phyloP scores from a whole-genome alignment of 2,888 invertebrate species.

The Acrobasis suavella region DNA sequence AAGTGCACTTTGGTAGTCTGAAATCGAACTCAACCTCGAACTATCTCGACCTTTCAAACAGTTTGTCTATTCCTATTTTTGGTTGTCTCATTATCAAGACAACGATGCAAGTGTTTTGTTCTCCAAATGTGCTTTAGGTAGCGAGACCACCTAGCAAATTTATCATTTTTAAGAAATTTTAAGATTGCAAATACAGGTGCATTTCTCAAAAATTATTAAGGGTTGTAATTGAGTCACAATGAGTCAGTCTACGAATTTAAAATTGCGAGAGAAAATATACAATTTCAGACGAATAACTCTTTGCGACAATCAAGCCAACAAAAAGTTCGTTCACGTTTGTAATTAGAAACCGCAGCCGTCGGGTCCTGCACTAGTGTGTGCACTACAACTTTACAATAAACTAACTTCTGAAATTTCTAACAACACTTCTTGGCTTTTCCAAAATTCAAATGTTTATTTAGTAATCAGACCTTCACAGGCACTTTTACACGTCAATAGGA shows the following conservation, averaged over 20 bases:
- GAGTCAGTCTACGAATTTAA: slow-evolving; percentile 45
- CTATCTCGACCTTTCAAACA: neutral
- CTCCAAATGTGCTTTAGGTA: too few species aligned
- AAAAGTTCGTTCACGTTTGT: slow-evolving; percentile 71
- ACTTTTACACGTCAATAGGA: too few species aligned
- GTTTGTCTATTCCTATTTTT: too few species aligned
- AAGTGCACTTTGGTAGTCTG: neutral
- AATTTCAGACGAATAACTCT: slow-evolving; percentile 68
- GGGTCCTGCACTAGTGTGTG: slow-evolving; percentile 42
- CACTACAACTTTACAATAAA: slow-evolving; percentile 41
- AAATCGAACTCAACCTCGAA: neutral
- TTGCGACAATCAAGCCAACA: slow-evolving; percentile 67
- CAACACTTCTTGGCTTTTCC: slow-evolving; percentile 23
- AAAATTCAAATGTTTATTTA: too few species aligned
- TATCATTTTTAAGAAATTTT: neutral
- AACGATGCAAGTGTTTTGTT: too few species aligned
- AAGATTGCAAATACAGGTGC: slow-evolving; percentile 10
- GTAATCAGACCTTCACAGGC: too few species aligned
- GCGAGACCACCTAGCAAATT: neutral
- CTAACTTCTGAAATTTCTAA: slow-evolving; percentile 27
- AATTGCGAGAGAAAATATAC: slow-evolving; percentile 56
- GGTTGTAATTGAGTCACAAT: slow-evolving; percentile 9
- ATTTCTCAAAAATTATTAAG: slow-evolving; percentile 11
- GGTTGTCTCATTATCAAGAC: too few species aligned
- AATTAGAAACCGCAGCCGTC: slow-evolving; percentile 63